These are phyloP conservation scores for Gallinago solitaria DNA, from an alignment of 2,797 vertebrate genomes.

Conservation along the genomic window DNA sequence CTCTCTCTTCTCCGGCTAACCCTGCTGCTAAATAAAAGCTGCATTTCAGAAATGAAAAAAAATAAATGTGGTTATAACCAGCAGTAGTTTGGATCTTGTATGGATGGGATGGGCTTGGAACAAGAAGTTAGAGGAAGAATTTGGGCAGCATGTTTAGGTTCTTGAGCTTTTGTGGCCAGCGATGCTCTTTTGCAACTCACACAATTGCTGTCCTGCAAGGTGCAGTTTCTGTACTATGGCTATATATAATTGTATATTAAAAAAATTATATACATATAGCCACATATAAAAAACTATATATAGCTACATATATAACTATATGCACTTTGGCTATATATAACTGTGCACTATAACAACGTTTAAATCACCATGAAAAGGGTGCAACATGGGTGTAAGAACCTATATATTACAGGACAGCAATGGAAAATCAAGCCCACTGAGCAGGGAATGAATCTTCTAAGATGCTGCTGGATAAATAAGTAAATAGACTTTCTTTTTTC, in stretches of 20 bases:
- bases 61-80: neutral
- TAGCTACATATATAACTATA: neutral
- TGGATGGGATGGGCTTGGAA: neutral
- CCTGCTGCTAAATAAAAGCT: neutral
- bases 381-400: neutral
- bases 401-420: neutral
- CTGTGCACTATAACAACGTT: neutral
- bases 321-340: neutral
- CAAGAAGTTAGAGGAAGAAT: neutral
- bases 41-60: neutral
- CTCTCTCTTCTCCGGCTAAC: neutral
- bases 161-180: neutral
- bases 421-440: neutral
- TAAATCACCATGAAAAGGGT: neutral
- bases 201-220: neutral
- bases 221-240: neutral
- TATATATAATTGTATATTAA: neutral
- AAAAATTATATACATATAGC: neutral
- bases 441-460: slow-evolving; percentile 8
- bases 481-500: slow-evolving; percentile 47
- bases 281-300: neutral
- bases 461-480: slow-evolving; percentile 55
- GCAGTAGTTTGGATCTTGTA: neutral
- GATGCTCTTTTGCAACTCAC: neutral
- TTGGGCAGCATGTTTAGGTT: neutral